A percentile compares a stretch with the other conserved stretches of the same genome.
These are phyloP conservation scores for Abramis brama DNA, from an alignment of 2,113 vertebrate genomes.

Conservation along the genomic window DNA sequence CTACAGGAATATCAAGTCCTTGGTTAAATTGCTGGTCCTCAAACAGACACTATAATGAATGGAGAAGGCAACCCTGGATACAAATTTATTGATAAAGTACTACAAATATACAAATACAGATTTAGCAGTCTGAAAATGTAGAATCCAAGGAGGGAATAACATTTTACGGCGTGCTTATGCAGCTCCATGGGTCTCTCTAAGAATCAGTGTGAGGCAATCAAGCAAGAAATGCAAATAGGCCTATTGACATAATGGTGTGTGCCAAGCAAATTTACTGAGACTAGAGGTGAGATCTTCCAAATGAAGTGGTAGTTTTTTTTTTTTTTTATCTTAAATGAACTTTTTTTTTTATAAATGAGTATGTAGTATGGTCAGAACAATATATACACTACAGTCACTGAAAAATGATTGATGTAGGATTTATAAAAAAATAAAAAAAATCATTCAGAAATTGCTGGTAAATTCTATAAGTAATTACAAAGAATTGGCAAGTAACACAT, in stretches of 20 bases:
- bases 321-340: constrained; percentile 1
- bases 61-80: background rate
- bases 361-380: background rate
- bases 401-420: too few species aligned
- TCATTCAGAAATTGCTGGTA: too few species aligned
- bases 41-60: background rate
- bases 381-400: too few species aligned
- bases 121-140: constrained; percentile 4
- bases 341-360: constrained; percentile 25
- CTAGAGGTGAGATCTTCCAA: background rate
- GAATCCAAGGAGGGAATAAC: background rate
- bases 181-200: constrained; percentile 13
- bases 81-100: background rate
- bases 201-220: background rate
- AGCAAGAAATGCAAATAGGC: constrained; percentile 13
- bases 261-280: constrained; percentile 13
- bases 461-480: too few species aligned
- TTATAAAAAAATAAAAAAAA: too few species aligned
- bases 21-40: background rate
- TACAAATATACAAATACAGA: background rate
- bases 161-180: background rate
- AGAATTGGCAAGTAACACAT: too few species aligned
- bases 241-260: constrained; percentile 19
- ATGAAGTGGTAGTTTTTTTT: background rate
- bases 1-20: background rate